Conservation (phyloP, 2,113 vertebrate genomes). For the Typhlomys cinereus region DNA sequence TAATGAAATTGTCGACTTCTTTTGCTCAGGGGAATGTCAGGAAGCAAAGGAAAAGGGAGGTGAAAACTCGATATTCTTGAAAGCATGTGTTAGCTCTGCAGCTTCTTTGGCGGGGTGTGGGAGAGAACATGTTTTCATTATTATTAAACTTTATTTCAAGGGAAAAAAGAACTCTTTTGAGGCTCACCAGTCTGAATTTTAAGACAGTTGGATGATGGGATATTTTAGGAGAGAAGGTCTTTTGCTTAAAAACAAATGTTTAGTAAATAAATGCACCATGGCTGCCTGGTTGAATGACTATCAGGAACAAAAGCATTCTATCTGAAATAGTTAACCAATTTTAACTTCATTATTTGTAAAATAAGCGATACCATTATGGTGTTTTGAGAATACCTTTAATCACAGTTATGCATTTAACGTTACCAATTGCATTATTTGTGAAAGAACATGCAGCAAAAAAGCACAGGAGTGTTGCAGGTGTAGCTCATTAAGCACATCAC, state of each 20-base stretch:
- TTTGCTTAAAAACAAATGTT: slow-evolving; percentile 21
- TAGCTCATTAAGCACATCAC: neutral
- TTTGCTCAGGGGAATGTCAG: slow-evolving; percentile 54
- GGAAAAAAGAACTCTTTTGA: slow-evolving; percentile 28
- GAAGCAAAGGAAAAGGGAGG: neutral
- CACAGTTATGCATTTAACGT: neutral
- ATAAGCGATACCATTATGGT: neutral
- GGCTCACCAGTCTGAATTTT: slow-evolving; percentile 43
- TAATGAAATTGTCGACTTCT: slow-evolving; percentile 41
- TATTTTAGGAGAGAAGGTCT: neutral
- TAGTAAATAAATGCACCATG: neutral
- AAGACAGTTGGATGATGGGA: neutral
- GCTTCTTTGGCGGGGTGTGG: neutral
- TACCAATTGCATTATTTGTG: neutral
- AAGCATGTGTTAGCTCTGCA: neutral
- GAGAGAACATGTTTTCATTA: slow-evolving; percentile 52
- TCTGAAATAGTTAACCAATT: slow-evolving; percentile 5
- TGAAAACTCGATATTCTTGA: neutral
- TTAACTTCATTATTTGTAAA: slow-evolving; percentile 44
- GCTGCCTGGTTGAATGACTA: neutral
- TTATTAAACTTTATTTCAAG: slow-evolving; percentile 54
- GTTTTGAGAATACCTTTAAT: neutral
- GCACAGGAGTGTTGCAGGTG: neutral
- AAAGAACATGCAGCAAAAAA: neutral
- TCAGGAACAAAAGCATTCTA: neutral